Evolutionary conservation across 2,797 vertebrate genomes (phyloP).

Genomic region (Philypnodon macrostomus): DNA sequence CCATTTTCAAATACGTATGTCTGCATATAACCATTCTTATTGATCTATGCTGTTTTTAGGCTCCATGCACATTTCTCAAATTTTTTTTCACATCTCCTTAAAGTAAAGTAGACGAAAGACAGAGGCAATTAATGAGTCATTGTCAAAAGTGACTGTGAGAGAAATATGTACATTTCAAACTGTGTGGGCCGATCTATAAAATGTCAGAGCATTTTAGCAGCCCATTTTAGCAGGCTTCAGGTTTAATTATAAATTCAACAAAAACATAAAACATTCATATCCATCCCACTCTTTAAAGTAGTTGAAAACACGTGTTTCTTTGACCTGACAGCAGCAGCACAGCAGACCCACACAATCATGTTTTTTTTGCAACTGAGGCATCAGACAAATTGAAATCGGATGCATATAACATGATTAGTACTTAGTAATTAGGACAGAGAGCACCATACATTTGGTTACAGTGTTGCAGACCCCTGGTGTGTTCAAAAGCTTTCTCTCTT

Average conservation of each 20-base stretch:
- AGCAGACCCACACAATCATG: conserved; percentile 32
- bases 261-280: conserved; percentile 43
- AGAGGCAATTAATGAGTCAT: conserved; percentile 45
- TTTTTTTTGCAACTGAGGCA: conserved; percentile 26
- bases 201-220: conserved; percentile 39
- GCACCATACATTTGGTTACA: conserved; percentile 3
- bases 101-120: conserved; percentile 34
- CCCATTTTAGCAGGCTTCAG: conserved; percentile 20
- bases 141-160: conserved; percentile 36
- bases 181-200: conserved; percentile 35
- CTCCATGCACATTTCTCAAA: conserved; percentile 3
- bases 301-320: conserved; percentile 21
- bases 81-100: conserved; percentile 28
- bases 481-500: background rate
- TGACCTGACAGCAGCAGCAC: conserved; percentile 7
- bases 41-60: conserved; percentile 11
- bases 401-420: conserved; percentile 13
- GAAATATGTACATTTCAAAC: conserved; percentile 34
- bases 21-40: background rate
- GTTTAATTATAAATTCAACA: conserved; percentile 45
- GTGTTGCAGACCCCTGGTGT: background rate
- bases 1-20: conserved; percentile 10
- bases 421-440: conserved; percentile 2
- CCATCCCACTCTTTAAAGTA: conserved; percentile 29
- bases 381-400: conserved; percentile 23